A percentile compares a stretch with the other conserved stretches of the same genome.
phyloP scores from a whole-genome alignment of 1,140 invertebrate genomes.

The Drosophila biarmipes region DNA sequence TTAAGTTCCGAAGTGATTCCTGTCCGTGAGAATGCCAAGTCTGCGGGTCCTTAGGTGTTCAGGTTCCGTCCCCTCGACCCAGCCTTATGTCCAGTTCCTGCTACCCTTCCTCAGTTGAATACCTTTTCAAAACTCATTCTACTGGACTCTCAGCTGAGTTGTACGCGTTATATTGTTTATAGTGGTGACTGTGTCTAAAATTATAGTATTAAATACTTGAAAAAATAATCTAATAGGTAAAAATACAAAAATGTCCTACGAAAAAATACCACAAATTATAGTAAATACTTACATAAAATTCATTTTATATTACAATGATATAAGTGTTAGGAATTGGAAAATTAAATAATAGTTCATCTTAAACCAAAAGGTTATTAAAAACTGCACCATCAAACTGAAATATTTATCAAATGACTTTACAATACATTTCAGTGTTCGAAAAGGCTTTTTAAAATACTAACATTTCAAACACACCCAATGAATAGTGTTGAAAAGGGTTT shows the following conservation, averaged over 20 bases:
- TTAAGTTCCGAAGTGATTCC: slow-evolving; percentile 11
- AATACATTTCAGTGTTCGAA: too few species aligned
- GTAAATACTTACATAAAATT: too few species aligned
- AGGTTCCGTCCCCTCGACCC: background rate
- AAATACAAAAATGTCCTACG: too few species aligned
- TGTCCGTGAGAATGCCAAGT: background rate
- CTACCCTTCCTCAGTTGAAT: background rate
- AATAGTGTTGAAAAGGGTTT: background rate
- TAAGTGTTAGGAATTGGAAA: too few species aligned
- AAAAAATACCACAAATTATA: too few species aligned
- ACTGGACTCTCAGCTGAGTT: background rate
- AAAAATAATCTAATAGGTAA: too few species aligned
- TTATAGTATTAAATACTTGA: too few species aligned
- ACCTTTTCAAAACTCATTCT: background rate
- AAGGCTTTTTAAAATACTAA: background rate
- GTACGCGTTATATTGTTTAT: background rate
- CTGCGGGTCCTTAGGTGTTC: background rate
- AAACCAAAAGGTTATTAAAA: too few species aligned
- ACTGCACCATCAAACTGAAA: too few species aligned
- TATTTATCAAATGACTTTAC: too few species aligned
- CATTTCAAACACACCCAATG: background rate
- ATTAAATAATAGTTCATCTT: too few species aligned
- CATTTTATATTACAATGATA: too few species aligned
- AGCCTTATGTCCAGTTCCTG: background rate
- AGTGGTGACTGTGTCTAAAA: background rate